These are phyloP conservation scores for Mareca penelope DNA, from an alignment of 2,797 vertebrate genomes.

Conservation along the genomic window DNA sequence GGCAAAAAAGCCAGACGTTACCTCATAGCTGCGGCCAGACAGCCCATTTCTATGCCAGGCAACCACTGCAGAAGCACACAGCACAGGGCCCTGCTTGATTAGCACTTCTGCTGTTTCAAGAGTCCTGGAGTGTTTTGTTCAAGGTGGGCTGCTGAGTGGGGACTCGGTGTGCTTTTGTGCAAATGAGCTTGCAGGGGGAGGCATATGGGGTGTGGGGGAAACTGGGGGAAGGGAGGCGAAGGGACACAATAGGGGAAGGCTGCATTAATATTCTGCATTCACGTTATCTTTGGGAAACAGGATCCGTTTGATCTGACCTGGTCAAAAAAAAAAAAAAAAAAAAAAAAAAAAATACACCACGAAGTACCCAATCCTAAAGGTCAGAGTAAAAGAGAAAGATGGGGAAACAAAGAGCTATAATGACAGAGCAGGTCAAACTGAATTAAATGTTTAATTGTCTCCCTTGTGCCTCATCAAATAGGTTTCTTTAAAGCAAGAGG, in stretches of 20 bases:
- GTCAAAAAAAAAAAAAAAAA: not conserved
- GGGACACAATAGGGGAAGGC: conserved; percentile 16
- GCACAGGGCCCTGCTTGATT: conserved; percentile 74
- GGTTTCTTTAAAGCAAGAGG: conserved; percentile 53
- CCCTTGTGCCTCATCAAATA: conserved; percentile 36
- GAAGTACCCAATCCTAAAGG: conserved; percentile 15
- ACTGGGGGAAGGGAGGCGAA: not conserved
- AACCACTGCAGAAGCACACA: conserved; percentile 75
- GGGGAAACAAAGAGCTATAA: conserved; percentile 52
- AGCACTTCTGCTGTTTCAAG: conserved; percentile 74
- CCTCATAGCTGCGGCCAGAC: conserved; percentile 84
- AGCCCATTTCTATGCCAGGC: conserved; percentile 80
- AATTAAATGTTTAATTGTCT: conserved; percentile 71
- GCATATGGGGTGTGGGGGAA: not conserved
- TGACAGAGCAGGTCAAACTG: conserved; percentile 63
- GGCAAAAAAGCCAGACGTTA: conserved; percentile 84
- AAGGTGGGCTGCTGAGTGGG: conserved; percentile 73
- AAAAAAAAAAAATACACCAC: not conserved
- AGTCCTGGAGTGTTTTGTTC: conserved; percentile 75
- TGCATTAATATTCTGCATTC: conserved; percentile 23
- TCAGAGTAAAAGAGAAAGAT: conserved; percentile 24
- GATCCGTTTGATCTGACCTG: conserved; percentile 34
- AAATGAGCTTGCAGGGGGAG: conserved; percentile 25
- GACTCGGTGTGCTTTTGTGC: conserved; percentile 64
- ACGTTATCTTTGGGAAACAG: conserved; percentile 55